phyloP scores from a whole-genome alignment of 2,797 vertebrate genomes.

The Enteromius argenteus region DNA sequence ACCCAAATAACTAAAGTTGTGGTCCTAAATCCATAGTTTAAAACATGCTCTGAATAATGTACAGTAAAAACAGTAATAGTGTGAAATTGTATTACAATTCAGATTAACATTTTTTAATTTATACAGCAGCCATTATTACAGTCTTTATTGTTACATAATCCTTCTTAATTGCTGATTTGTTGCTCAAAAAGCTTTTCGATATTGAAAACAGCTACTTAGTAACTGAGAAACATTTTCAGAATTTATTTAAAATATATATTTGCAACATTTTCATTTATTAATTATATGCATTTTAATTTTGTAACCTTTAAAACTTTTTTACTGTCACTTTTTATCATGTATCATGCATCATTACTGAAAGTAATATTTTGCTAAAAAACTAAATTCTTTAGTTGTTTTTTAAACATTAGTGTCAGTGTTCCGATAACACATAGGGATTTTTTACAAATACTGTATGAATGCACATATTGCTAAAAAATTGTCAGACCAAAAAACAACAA shows the following conservation, averaged over 20 bases:
- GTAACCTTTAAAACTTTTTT: neutral
- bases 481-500: neutral
- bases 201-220: neutral
- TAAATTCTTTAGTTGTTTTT: neutral
- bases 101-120: neutral
- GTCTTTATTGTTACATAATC: neutral
- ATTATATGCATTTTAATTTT: neutral
- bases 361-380: neutral
- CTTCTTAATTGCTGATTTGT: neutral
- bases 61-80: neutral
- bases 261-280: no score
- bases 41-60: neutral
- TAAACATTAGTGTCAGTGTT: neutral
- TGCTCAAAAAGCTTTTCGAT: neutral
- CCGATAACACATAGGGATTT: conserved; percentile 5
- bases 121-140: neutral
- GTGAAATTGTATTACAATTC: neutral
- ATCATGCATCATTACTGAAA: neutral
- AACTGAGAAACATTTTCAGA: neutral
- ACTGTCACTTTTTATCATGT: neutral
- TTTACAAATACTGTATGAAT: conserved; percentile 12
- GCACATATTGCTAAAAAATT: neutral
- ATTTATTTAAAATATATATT: neutral
- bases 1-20: conserved; percentile 12
- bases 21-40: neutral